Percentiles rank a stretch among this genome's conserved stretches.
Evolutionary conservation across 2,888 invertebrate species (phyloP).

Genomic region (Eilema depressum): DNA sequence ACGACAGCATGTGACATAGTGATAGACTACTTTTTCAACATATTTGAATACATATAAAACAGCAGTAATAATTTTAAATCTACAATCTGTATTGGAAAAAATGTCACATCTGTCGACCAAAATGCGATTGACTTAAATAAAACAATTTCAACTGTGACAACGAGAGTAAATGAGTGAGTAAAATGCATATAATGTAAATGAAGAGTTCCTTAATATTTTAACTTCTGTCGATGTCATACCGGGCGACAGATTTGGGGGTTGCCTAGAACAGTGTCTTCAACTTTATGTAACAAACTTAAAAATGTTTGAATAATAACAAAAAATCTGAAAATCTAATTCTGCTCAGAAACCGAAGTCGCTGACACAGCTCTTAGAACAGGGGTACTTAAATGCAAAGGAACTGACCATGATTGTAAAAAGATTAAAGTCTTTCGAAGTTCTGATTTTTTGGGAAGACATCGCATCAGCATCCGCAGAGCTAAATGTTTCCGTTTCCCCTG

Average conservation of each 20-base stretch:
- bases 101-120: constrained; percentile 20
- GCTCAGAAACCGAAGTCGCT: constrained; percentile 10
- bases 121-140: constrained; percentile 1
- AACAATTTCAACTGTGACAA: background rate
- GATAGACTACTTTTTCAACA: background rate
- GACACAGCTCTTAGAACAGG: background rate
- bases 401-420: constrained; percentile 16
- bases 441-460: constrained; percentile 12
- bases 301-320: background rate
- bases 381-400: constrained; percentile 11
- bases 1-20: constrained; percentile 12
- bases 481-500: background rate
- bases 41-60: background rate
- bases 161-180: background rate
- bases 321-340: background rate
- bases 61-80: background rate
- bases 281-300: background rate
- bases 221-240: constrained; percentile 14
- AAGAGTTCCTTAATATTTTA: background rate
- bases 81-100: background rate
- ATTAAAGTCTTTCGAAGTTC: constrained; percentile 12
- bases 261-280: constrained; percentile 16
- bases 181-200: background rate
- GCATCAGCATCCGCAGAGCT: constrained; percentile 4
- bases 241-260: constrained; percentile 12